Evolutionary conservation across 1,140 invertebrate species (phyloP), one percentile per base, ranked within the genome.

Genomic region (Micrasema minimum): DNA sequence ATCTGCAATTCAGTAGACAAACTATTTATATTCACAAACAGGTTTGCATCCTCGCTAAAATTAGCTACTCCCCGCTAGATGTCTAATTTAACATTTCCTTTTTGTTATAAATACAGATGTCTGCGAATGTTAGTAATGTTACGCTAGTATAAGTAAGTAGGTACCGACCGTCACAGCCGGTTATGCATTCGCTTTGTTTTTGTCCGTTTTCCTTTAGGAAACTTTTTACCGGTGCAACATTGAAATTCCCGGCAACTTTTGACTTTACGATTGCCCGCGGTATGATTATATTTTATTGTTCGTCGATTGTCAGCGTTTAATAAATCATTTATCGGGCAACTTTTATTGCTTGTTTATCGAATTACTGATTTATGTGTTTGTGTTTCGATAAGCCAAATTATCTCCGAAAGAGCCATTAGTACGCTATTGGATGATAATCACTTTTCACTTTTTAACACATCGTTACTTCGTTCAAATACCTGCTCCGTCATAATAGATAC

Each of bases 221-320:
- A 38, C 18, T 59, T 59, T 59, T 59, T 59, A 59, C 55, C 55
- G 55, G 55, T 59, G 55, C 55, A 59, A 59, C 37, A 59, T 59
- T 59, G 55, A 55, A 59, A 59, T 41, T 59, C 55, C 53, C 53
- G 53, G 53, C 53, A 23, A 51, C 26, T 31, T 31, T 2, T 31
- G 26, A 31, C 23, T 53, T 53, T 53, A 31, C 23, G 50, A 31
- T 22, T 22, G 16, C 50, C 26, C 22, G 23, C 20, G 7, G 16
- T 7, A 48, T 20, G 14, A 48, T 48, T 46, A 22, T 18, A 22
- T 16, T 51, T 51, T 46, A 22, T 18, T 51, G 48, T 51, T 51
- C 11, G 16, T 23, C 48, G 43, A n/a, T 46, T 51, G 48, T 22
- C 48, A 14, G 48, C 48, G 43, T 59, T 18, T 55, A 41, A 22